Base-by-base conservation (phyloP, 2,888 invertebrate species). In the Liposcelis brunnea region DNA sequence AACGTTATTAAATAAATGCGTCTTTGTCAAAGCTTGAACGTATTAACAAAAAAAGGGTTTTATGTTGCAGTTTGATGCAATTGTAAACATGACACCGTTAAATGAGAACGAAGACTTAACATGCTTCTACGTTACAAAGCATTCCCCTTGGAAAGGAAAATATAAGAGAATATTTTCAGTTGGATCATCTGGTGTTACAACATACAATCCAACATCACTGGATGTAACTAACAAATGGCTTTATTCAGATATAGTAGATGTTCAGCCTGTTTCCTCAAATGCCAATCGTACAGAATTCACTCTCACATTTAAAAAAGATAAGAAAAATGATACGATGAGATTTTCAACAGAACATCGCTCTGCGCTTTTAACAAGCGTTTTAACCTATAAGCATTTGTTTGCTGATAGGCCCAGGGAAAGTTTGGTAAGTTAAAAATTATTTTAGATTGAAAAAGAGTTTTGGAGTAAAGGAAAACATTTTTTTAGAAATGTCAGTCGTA, bases 121-220 rank as follows among this genome's bases (percentile, higher is more conserved):
- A 53, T 94, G 95, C 61, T 98, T 90, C 68, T 77, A 90, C 59
- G 93, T 95, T 59, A 93, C 87, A 31, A 98, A 98, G 68, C 93
- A 94, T 64, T 91, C 86, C 19, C 49, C 71, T 46, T 98, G 97
- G 97, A 95, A 93, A 65, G 98, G 97, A 62, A 95, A 89, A 82
- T 85, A 98, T 67, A 94, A 93, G 64, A 73, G 98, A 55, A 87
- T 98, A 57, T 89, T 99, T 62, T 91, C 97, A 7, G 80, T 98
- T 58, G 97, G 97, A 45, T 85, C 90, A 34, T 76, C 80, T 60
- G 95, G 94, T 31, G 85, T 98, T 55, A 90, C 95, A 40, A 98
- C 98, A 1, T 97, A 97, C 66, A 95, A 95, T 66, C 95, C 89
- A n/a, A 74, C 71, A 50, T 80, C 74, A 53, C 68, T 87, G 55